phyloP scores from a whole-genome alignment of 2,888 invertebrate species.

The Lathronympha strigana region DNA sequence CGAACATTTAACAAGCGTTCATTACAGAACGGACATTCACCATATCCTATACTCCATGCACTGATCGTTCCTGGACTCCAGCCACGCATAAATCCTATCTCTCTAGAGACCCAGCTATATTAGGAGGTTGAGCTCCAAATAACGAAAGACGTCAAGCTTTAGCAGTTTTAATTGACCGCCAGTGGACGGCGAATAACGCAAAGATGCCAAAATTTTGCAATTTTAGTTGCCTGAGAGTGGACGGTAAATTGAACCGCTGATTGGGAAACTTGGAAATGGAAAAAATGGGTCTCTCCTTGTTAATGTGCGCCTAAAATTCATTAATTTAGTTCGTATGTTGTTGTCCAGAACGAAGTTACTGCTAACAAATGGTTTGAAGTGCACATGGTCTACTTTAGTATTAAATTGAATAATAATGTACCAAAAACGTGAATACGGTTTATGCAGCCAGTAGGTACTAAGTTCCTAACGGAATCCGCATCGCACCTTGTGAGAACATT shows the following conservation, averaged over 20 bases:
- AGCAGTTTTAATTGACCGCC: slow-evolving; percentile 11
- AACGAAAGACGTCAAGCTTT: slow-evolving; percentile 10
- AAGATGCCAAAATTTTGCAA: slow-evolving; percentile 6
- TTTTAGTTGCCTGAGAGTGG: slow-evolving; percentile 7
- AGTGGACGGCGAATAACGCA: not conserved
- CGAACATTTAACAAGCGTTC: slow-evolving; percentile 26
- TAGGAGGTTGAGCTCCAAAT: not conserved
- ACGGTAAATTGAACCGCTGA: not conserved
- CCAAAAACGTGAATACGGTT: not conserved
- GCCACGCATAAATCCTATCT: not conserved
- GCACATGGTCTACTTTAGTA: no score
- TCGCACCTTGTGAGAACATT: slow-evolving; percentile 28
- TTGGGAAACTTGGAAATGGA: not conserved
- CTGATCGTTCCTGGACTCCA: not conserved
- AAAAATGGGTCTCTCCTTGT: not conserved
- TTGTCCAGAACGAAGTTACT: no score
- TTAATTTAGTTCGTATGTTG: not conserved
- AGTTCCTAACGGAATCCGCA: not conserved
- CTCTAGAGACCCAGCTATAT: not conserved
- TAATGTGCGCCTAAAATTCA: not conserved
- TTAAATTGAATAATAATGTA: not conserved
- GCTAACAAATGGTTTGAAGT: no score
- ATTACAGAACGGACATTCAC: slow-evolving; percentile 17
- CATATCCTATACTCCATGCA: not conserved
- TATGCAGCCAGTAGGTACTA: not conserved